These are phyloP conservation scores for Neodontobutis hainanensis DNA, from an alignment of 2,113 vertebrate species.

Conservation along the genomic window DNA sequence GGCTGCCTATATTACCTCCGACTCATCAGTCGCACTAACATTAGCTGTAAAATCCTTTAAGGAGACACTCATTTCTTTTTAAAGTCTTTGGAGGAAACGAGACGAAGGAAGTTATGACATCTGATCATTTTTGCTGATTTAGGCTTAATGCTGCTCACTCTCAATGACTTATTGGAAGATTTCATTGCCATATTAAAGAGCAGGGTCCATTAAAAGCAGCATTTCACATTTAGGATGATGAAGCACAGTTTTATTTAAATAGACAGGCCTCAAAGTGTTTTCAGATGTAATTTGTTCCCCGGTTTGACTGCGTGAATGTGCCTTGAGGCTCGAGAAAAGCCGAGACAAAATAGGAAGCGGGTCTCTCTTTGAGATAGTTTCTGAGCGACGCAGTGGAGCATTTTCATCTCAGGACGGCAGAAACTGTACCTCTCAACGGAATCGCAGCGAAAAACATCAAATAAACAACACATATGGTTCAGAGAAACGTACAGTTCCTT, in stretches of 20 bases:
- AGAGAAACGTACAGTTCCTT: background rate
- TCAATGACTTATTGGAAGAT: background rate
- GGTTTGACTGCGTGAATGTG: background rate
- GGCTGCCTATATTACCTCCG: conserved; percentile 20
- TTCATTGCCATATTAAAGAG: background rate
- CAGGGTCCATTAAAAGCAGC: background rate
- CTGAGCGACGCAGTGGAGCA: conserved; percentile 23
- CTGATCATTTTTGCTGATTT: conserved; percentile 15
- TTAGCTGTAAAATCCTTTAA: conserved; percentile 13
- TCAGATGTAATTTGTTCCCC: background rate
- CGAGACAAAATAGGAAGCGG: background rate
- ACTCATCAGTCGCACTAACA: conserved; percentile 28
- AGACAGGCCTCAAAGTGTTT: background rate
- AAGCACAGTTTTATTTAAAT: background rate
- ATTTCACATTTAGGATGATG: background rate
- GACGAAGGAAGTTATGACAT: background rate
- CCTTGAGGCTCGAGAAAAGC: background rate
- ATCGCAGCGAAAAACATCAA: conserved; percentile 43
- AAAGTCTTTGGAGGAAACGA: background rate
- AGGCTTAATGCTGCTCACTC: background rate
- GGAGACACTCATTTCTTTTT: conserved; percentile 3
- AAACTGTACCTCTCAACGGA: conserved; percentile 20
- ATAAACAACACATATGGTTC: conserved; percentile 5
- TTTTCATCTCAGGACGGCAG: conserved; percentile 13
- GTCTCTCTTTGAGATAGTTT: conserved; percentile 2